Evolutionary conservation across 2,888 invertebrate genomes (phyloP), one percentile per base, ranked within the genome.

Genomic region (Drosophila melanocephala): DNA sequence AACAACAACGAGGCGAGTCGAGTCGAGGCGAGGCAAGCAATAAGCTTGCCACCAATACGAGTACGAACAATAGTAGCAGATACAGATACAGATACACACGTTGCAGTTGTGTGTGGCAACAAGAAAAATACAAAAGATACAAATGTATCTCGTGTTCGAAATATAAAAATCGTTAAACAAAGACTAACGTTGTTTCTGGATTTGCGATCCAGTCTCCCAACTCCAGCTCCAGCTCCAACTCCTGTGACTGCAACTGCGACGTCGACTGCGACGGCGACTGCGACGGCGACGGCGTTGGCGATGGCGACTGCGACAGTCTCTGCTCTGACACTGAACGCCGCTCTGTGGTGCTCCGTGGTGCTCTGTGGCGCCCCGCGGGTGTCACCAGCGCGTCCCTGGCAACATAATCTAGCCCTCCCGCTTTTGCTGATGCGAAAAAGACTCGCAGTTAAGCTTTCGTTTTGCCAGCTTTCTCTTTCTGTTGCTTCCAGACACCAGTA

Each of bases 121-220:
- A 91, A 87, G 89, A 88, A 90, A 86, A 89, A 87, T 84, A 91
- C 92, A 91, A 91, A 91, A 91, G 92, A 92, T 91, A 92, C 92
- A 92, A 92, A 92, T 92, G 91, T 92, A 89, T 87, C 91, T 89
- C 91, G 80, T 89, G 90, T 89, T 90, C 91, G 83, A 90, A 89
- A 89, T 87, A 89, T 89, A 89, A 89, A 89, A 89, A 89, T 89
- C 88, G 90, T 89, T 89, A 89, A 90, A 90, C 88, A 90, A 89
- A 90, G 88, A 89, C 88, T 90, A 82, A 75, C 81, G 87, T 84
- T 90, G 90, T 87, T 89, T 87, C 79, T 77, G 81, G 89, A 83
- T 85, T 87, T 87, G 81, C 83, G 73, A 84, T 47, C 26, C 81
- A 78, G 81, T 85, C 91, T 84, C 84, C 84, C 76, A 26, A 33